Percentiles rank a stretch among this genome's conserved stretches.
phyloP scores from a whole-genome alignment of 1,140 invertebrate species.

The Branchinecta lindahli region DNA sequence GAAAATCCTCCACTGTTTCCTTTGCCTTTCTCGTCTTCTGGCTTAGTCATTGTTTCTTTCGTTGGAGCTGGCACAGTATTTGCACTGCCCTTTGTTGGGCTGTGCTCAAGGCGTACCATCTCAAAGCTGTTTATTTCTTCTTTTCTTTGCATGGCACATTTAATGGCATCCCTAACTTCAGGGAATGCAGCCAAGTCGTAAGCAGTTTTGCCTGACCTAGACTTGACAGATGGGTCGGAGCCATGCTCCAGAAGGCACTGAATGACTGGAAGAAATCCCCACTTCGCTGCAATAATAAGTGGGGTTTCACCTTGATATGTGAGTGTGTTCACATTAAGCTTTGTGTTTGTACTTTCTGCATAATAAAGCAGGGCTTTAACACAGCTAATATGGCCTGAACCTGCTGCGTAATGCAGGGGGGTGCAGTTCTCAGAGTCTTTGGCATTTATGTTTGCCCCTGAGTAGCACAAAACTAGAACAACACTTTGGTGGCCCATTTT shows the following conservation, averaged over 20 bases:
- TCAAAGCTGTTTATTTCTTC: background rate
- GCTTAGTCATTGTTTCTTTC: background rate
- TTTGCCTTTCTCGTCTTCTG: background rate
- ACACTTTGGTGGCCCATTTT: slow-evolving; percentile 5
- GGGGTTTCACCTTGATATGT: slow-evolving; percentile 1
- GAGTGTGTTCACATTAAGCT: background rate
- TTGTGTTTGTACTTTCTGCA: background rate
- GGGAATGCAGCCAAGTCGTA: background rate
- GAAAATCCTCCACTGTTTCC: background rate
- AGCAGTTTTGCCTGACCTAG: background rate
- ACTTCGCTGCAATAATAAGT: background rate
- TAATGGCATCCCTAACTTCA: background rate
- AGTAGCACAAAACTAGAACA: background rate
- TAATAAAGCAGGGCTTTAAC: background rate
- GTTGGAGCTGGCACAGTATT: background rate
- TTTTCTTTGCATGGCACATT: background rate
- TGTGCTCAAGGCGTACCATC: too few species aligned
- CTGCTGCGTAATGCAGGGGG: background rate
- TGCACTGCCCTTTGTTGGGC: background rate
- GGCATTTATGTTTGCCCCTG: background rate
- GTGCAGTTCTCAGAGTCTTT: background rate
- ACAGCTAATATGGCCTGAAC: background rate
- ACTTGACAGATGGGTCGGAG: background rate
- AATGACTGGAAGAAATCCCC: background rate
- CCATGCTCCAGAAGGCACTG: background rate